Evolutionary conservation across 2,888 invertebrate species (phyloP).

Genomic region (Cybosia mesomella): DNA sequence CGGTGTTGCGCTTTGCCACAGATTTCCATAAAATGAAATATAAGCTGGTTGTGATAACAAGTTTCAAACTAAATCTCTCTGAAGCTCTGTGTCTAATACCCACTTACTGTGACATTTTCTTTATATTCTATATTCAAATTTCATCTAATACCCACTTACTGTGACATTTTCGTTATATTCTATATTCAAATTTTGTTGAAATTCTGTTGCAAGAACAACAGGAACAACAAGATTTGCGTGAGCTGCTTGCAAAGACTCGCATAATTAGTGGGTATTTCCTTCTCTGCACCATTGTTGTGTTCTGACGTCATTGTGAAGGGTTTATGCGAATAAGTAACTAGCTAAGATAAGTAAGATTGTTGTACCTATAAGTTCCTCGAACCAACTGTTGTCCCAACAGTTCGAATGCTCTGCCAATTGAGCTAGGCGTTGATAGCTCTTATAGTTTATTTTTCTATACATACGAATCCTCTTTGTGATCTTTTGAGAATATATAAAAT

Average conservation of each 20-base stretch:
- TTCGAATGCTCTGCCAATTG: neutral
- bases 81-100: slow-evolving; percentile 24
- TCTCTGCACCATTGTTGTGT: slow-evolving; percentile 19
- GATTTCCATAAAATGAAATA: slow-evolving; percentile 4
- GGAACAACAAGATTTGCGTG: slow-evolving; percentile 33
- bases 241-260: slow-evolving; percentile 27
- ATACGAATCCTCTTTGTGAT: no score
- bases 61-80: slow-evolving; percentile 23
- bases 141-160: slow-evolving; percentile 25
- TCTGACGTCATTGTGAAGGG: neutral
- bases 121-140: slow-evolving; percentile 41
- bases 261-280: slow-evolving; percentile 39
- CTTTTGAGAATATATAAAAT: no score
- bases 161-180: slow-evolving; percentile 30
- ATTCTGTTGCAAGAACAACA: slow-evolving; percentile 16
- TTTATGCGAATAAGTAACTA: neutral
- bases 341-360: neutral
- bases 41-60: slow-evolving; percentile 12
- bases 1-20: neutral
- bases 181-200: slow-evolving; percentile 37
- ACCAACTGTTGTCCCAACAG: neutral
- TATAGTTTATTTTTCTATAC: neutral
- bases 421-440: neutral
- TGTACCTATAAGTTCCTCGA: neutral
- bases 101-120: slow-evolving; percentile 23